Conservation (phyloP, 2,888 invertebrate genomes). For the Hipparchia sbordonii region DNA sequence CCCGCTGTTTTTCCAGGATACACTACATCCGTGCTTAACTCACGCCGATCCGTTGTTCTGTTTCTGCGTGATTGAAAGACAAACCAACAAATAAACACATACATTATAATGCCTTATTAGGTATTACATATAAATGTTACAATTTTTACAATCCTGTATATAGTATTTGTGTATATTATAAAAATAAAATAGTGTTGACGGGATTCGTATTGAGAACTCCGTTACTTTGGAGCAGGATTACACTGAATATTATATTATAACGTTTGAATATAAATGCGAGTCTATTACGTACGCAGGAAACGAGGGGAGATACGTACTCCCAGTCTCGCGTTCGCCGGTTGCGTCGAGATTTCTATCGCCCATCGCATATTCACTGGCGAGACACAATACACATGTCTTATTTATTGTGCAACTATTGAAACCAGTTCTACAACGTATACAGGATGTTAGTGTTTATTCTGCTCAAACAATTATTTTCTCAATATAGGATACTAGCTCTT, state of each 20-base stretch:
- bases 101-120: too few relatives aligned
- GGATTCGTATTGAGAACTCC: background rate
- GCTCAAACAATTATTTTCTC: too few relatives aligned
- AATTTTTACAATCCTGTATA: too few relatives aligned
- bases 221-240: constrained; percentile 7
- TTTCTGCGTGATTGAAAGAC: too few relatives aligned
- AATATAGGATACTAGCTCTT: too few relatives aligned
- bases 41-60: too few relatives aligned
- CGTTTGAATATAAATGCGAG: constrained; percentile 60
- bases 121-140: too few relatives aligned
- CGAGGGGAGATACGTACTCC: constrained; percentile 66
- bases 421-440: background rate
- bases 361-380: constrained; percentile 60
- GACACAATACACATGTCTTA: constrained; percentile 40
- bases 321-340: constrained; percentile 53
- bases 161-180: too few relatives aligned
- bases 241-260: background rate
- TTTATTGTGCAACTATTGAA: constrained; percentile 12
- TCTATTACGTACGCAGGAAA: constrained; percentile 74
- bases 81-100: too few relatives aligned
- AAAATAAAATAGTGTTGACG: too few relatives aligned
- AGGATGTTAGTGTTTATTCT: background rate
- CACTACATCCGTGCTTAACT: too few relatives aligned
- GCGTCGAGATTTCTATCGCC: constrained; percentile 68
- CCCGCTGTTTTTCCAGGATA: too few relatives aligned